Evolutionary conservation across 2,797 vertebrate genomes (phyloP), one percentile per base, ranked within the genome.

Genomic region (Cygnus olor): DNA sequence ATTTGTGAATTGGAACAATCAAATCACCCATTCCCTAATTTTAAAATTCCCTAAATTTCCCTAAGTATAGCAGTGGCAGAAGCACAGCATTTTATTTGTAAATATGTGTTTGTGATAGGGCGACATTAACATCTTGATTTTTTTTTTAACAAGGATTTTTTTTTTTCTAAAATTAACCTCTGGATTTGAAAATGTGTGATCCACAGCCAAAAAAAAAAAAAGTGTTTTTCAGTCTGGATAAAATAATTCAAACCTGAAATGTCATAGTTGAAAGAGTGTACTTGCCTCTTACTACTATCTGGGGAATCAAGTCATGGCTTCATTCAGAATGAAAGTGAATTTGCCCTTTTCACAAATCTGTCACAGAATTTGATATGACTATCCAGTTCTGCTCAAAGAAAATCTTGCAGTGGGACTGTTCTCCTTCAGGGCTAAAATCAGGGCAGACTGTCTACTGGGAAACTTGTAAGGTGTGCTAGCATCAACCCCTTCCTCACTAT

Each of bases 241-340:
- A 96, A 88, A 90, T 92, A 94, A 90, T 80, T 85, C 38, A 80
- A 80, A 89, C 57, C 69, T 90, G 69, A 82, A 72, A 84, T 70
- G 32, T 53, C 56, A 10, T n/a, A 70, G 42, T 2, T 2, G 4
- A 88, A 91, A 58, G 13, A 63, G 25, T 27, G 32, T 61, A 19
- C 49, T 93, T 72, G 68, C 69, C 70, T 91, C 60, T 68, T 86
- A 76, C 73, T 24, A 1, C 53, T 86, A 6, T 74, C 60, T 80
- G 60, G 24, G 68, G 45, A 87, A 63, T 87, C 53, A 80, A 51
- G 74, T 85, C 25, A 45, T 72, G 60, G 27, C 53, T 85, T 88
- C 40, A 68, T 22, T 61, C 22, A 64, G 28, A 77, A 57, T 25
- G 14, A 77, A 90, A 85, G 80, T 68, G 6, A 65, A 63, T 90